Evolutionary conservation across 2,797 vertebrate genomes (phyloP).

Genomic region (Trichosurus vulpecula): DNA sequence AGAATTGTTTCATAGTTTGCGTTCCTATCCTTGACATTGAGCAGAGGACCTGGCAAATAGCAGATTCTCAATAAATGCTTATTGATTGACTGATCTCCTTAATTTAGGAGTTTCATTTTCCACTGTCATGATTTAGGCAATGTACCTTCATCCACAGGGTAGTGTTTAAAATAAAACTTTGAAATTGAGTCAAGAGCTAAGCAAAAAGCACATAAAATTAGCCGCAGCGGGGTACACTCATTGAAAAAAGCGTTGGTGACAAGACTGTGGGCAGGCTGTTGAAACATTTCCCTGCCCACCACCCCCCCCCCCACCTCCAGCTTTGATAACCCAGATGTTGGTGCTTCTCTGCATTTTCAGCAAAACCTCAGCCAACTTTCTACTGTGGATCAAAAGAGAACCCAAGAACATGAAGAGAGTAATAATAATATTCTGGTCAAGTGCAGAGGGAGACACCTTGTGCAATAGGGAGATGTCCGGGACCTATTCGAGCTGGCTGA

Average conservation of each 20-base stretch:
- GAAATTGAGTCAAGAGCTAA: not conserved
- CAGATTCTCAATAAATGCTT: too few species aligned
- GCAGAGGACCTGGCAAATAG: not conserved
- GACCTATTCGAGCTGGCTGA: not conserved
- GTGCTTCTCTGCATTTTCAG: slow-evolving; percentile 55
- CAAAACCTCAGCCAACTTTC: slow-evolving; percentile 72
- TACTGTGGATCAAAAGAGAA: slow-evolving; percentile 73
- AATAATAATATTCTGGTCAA: slow-evolving; percentile 74
- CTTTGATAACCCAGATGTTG: too few species aligned
- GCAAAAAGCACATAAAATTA: not conserved
- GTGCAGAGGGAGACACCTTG: slow-evolving; percentile 10
- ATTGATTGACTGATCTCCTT: not conserved
- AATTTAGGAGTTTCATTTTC: too few species aligned
- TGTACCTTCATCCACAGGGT: not conserved
- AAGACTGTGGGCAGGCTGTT: too few species aligned
- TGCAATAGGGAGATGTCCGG: not conserved
- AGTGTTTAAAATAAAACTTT: not conserved
- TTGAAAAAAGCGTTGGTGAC: too few species aligned
- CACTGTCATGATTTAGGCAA: too few species aligned
- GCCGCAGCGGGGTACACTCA: too few species aligned
- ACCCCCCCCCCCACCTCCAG: too few species aligned
- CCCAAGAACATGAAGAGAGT: slow-evolving; percentile 62
- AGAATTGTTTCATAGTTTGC: not conserved
- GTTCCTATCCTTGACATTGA: not conserved
- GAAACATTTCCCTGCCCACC: too few species aligned